phyloP scores from a whole-genome alignment of 2,113 vertebrate genomes.

The Plestiodon gilberti region DNA sequence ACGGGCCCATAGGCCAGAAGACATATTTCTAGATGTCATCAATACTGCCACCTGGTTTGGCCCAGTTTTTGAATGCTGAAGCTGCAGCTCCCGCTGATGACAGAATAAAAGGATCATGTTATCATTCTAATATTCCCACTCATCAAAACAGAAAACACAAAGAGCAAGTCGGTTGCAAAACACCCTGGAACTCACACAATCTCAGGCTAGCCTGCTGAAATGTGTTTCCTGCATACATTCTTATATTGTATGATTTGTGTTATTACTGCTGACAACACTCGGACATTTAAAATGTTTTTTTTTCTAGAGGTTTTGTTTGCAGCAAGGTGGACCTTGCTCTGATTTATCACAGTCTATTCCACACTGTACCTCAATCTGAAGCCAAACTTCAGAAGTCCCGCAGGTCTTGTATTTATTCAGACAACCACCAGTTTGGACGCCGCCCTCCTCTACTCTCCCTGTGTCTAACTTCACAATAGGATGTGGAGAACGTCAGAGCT shows the following conservation, averaged over 20 bases:
- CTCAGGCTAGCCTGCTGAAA: not conserved
- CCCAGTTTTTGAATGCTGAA: not conserved
- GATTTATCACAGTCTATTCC: not conserved
- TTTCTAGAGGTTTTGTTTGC: not conserved
- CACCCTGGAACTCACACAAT: not conserved
- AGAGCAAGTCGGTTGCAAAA: not conserved
- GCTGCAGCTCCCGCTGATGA: not conserved
- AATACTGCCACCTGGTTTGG: not conserved
- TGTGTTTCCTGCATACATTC: not conserved
- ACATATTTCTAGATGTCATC: not conserved
- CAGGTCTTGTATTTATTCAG: slow-evolving; percentile 21
- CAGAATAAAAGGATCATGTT: not conserved
- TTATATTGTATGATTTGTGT: not conserved
- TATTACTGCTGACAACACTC: not conserved
- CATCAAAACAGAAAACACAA: not conserved
- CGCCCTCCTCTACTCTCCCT: not conserved
- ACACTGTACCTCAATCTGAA: not conserved
- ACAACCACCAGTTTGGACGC: not conserved
- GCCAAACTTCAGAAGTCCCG: not conserved
- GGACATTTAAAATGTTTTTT: not conserved
- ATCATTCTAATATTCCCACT: not conserved
- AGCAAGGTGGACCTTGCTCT: not conserved
- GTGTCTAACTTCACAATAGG: slow-evolving; percentile 34
- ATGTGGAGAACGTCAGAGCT: slow-evolving; percentile 4
- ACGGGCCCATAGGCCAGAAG: too few species aligned